These are phyloP conservation scores for Choreutis nemorana DNA, from an alignment of 2,888 invertebrate genomes.

Conservation along the genomic window DNA sequence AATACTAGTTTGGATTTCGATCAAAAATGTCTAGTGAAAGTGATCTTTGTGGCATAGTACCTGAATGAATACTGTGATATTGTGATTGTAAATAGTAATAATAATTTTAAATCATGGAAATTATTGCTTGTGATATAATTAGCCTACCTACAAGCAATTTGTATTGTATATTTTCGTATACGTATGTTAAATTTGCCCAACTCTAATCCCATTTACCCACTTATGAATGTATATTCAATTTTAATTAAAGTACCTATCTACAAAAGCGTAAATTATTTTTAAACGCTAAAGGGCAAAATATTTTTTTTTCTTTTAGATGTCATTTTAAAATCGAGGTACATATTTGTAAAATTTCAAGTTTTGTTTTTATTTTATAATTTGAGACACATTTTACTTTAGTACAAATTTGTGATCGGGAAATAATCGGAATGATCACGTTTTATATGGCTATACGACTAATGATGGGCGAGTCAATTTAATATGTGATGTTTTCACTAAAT, in stretches of 20 bases:
- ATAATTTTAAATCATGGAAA: too few species aligned
- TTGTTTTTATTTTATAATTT: constrained; percentile 36
- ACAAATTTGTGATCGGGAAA: constrained; percentile 36
- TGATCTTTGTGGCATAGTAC: constrained; percentile 9
- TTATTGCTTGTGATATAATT: too few species aligned
- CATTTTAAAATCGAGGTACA: constrained; percentile 31
- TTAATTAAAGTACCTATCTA: too few species aligned
- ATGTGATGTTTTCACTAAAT: constrained; percentile 45
- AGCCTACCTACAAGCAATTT: too few species aligned
- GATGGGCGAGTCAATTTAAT: constrained; percentile 22
- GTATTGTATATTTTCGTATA: too few species aligned
- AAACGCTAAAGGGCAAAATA: too few species aligned
- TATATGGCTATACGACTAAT: constrained; percentile 34
- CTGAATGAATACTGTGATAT: constrained; percentile 42
- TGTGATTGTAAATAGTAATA: constrained; percentile 43
- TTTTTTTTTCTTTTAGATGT: constrained; percentile 33
- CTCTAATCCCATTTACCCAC: too few species aligned
- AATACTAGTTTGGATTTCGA: too few species aligned
- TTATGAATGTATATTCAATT: too few species aligned
- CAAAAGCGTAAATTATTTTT: too few species aligned
- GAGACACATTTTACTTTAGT: constrained; percentile 48
- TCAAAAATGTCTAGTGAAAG: too few species aligned
- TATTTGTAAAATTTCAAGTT: constrained; percentile 45
- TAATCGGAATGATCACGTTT: constrained; percentile 46
- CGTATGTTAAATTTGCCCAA: too few species aligned